Conservation (phyloP, 2,797 vertebrate genomes). For the Discoglossus pictus region DNA sequence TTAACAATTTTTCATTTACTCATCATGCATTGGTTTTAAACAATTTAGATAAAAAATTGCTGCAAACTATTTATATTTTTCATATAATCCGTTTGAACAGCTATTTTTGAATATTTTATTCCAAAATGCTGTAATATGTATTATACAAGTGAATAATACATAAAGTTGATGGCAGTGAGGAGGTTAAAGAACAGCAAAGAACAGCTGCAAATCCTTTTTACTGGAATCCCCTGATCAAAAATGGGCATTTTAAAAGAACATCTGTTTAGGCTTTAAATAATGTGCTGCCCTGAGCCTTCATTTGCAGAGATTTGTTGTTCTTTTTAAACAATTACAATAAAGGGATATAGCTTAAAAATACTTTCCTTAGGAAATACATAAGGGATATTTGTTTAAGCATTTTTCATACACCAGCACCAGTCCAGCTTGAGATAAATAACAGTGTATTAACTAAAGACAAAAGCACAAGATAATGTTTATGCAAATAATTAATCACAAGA, state of each 20-base stretch:
- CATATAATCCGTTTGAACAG: no score
- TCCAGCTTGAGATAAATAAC: conserved; percentile 3
- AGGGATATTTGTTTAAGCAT: conserved; percentile 19
- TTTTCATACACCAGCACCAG: background rate
- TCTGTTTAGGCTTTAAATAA: conserved; percentile 47
- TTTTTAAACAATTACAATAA: conserved; percentile 35
- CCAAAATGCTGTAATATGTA: no score
- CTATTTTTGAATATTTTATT: no score
- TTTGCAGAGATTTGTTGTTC: conserved; percentile 43
- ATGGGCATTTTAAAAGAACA: conserved; percentile 40
- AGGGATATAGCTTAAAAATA: conserved; percentile 34
- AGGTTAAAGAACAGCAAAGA: background rate
- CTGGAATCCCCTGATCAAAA: conserved; percentile 15
- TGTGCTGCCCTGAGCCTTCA: conserved; percentile 35
- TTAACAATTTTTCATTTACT: no score
- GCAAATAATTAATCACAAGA: conserved; percentile 16
- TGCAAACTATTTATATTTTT: no score
- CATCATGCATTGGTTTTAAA: no score
- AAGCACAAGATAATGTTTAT: conserved; percentile 22
- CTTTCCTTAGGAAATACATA: conserved; percentile 23
- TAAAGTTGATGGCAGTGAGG: background rate
- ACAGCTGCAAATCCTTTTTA: conserved; percentile 23
- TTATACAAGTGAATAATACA: no score
- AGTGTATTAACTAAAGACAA: conserved; percentile 16
- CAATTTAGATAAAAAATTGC: no score